Conservation (phyloP, 2,888 invertebrate genomes). For the Rhabditoides inermis region DNA sequence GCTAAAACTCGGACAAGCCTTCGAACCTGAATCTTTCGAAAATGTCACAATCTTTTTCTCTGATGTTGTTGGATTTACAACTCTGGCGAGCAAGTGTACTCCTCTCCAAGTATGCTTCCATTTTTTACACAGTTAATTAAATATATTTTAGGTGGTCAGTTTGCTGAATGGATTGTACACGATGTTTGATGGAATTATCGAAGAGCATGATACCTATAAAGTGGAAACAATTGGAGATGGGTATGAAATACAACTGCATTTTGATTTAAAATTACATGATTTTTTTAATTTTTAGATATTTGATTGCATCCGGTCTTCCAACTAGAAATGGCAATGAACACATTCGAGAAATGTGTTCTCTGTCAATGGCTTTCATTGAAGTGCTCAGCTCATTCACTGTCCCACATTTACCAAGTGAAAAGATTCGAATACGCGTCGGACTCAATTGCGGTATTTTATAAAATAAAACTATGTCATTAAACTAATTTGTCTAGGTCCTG, state of each 20-base stretch:
- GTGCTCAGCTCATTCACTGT: background rate
- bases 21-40: constrained; percentile 14
- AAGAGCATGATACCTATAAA: constrained; percentile 35
- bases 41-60: constrained; percentile 20
- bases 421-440: background rate
- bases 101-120: constrained; percentile 13
- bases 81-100: constrained; percentile 17
- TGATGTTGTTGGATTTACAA: constrained; percentile 23
- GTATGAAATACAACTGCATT: too few relatives aligned
- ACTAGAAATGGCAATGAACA: constrained; percentile 26
- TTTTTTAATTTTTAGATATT: too few relatives aligned
- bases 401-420: background rate
- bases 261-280: too few relatives aligned
- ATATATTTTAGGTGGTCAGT: constrained; percentile 19
- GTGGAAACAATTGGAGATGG: constrained; percentile 34
- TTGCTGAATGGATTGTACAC: constrained; percentile 33
- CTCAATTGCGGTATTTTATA: too few relatives aligned
- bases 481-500: too few relatives aligned
- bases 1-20: constrained; percentile 20
- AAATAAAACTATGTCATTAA: too few relatives aligned
- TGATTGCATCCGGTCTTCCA: constrained; percentile 26
- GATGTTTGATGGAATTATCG: constrained; percentile 31
- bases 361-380: background rate
- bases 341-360: constrained; percentile 3
- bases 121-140: background rate